A percentile compares a stretch with the other conserved stretches of the same genome.
These are phyloP conservation scores for Cryptops parisi DNA, from an alignment of 2,888 invertebrate species.

Conservation along the genomic window DNA sequence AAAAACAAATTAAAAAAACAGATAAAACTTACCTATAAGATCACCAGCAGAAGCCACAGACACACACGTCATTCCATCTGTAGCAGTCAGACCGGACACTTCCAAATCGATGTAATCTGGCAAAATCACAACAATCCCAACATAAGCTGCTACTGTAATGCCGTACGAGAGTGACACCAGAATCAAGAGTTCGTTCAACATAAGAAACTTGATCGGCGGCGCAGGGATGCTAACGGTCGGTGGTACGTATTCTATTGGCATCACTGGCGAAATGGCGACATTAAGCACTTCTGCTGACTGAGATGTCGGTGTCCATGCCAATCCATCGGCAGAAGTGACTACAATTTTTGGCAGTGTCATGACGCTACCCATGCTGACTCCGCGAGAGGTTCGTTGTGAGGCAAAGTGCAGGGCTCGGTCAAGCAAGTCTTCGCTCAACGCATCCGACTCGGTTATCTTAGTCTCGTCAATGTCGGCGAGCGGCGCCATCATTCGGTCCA, in stretches of 20 bases:
- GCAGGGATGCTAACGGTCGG: neutral
- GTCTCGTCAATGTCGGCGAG: neutral
- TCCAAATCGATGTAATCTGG: neutral
- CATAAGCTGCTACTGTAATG: neutral
- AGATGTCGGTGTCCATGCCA: neutral
- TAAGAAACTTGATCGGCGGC: neutral
- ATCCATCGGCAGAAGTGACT: constrained; percentile 1
- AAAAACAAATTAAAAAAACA: neutral
- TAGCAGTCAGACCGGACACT: neutral
- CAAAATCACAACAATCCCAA: neutral
- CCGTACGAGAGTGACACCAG: constrained; percentile 2
- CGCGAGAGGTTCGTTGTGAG: neutral
- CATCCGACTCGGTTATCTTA: neutral
- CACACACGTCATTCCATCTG: neutral
- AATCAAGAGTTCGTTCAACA: neutral
- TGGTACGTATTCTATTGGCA: too few species aligned
- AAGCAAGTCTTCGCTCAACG: neutral
- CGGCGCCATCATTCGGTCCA: neutral
- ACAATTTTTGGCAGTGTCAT: neutral
- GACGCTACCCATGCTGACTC: neutral
- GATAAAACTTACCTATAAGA: neutral
- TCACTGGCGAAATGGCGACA: too few species aligned
- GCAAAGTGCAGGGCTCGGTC: neutral
- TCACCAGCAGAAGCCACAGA: constrained; percentile 2
- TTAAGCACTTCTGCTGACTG: neutral